Conservation (phyloP, 64 coral and sea anemone genomes). For the Montipora capricornis region DNA sequence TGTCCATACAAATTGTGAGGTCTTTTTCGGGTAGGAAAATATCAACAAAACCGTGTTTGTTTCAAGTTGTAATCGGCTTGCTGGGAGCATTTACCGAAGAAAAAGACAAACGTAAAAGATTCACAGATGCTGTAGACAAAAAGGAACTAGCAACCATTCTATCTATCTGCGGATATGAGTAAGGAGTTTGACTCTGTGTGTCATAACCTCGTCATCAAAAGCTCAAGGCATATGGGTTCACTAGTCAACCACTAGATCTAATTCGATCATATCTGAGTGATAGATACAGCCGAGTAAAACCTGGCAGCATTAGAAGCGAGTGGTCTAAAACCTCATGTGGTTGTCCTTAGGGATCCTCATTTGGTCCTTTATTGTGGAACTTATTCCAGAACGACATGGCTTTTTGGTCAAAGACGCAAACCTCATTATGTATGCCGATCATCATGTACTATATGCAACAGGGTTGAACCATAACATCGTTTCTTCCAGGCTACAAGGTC, state of each 20-base stretch:
- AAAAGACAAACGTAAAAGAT: not conserved
- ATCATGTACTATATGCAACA: constrained; percentile 38
- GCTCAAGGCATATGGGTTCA: constrained; percentile 45
- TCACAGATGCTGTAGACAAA: not conserved
- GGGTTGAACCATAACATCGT: not conserved
- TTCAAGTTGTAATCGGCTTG: too few relatives aligned
- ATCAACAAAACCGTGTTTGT: too few relatives aligned
- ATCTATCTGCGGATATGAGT: constrained; percentile 7
- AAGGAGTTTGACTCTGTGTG: constrained; percentile 20
- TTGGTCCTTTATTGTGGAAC: not conserved
- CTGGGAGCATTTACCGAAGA: too few relatives aligned
- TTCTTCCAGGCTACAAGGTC: not conserved
- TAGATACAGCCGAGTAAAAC: constrained; percentile 1
- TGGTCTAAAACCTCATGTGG: constrained; percentile 19
- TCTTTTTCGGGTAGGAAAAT: too few relatives aligned
- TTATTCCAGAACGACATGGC: constrained; percentile 20
- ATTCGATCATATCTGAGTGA: constrained; percentile 17
- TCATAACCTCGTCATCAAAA: constrained; percentile 9
- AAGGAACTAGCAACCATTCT: not conserved
- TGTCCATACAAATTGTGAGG: too few relatives aligned
- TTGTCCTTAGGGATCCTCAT: constrained; percentile 37
- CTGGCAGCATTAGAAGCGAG: constrained; percentile 11
- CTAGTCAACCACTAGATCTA: constrained; percentile 23
- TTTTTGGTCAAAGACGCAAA: not conserved
- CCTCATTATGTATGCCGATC: not conserved